These are phyloP conservation scores for Macrophya alboannulata DNA, from an alignment of 2,888 invertebrate genomes.

Conservation along the genomic window DNA sequence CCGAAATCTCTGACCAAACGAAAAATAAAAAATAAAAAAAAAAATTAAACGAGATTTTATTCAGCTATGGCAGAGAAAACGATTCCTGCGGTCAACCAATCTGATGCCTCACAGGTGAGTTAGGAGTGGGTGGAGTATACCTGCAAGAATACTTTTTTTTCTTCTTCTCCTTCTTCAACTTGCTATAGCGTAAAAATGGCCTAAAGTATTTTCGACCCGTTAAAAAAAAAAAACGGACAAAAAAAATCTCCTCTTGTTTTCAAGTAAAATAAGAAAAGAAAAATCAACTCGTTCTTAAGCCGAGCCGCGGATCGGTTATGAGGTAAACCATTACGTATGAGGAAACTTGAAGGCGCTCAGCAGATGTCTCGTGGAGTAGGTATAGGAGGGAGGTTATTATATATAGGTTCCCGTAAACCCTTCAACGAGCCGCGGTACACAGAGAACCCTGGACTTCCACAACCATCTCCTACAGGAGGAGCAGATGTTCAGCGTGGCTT, in stretches of 20 bases:
- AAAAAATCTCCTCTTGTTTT: no score
- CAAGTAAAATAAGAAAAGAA: not conserved
- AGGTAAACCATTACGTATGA: not conserved
- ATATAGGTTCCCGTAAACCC: constrained; percentile 22
- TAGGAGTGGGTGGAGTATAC: constrained; percentile 44
- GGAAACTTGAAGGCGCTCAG: constrained; percentile 10
- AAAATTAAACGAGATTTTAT: not conserved
- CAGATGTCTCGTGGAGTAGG: constrained; percentile 48
- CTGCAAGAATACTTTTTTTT: not conserved
- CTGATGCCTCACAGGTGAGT: constrained; percentile 4
- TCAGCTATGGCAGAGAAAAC: not conserved
- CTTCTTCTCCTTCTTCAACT: not conserved
- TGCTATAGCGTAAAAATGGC: constrained; percentile 29
- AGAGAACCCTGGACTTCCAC: not conserved
- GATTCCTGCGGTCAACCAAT: constrained; percentile 1
- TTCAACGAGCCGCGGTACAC: not conserved
- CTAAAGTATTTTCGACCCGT: not conserved
- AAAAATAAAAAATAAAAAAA: not conserved
- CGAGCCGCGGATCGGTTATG: not conserved
- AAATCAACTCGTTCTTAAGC: not conserved
- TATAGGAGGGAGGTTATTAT: constrained; percentile 39
- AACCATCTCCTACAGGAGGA: constrained; percentile 28
- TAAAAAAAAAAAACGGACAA: no score
- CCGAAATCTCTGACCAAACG: constrained; percentile 1
- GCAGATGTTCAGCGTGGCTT: constrained; percentile 52